These are phyloP conservation scores for Sabatieria punctata DNA, from an alignment of 2,888 invertebrate genomes.

Conservation along the genomic window DNA sequence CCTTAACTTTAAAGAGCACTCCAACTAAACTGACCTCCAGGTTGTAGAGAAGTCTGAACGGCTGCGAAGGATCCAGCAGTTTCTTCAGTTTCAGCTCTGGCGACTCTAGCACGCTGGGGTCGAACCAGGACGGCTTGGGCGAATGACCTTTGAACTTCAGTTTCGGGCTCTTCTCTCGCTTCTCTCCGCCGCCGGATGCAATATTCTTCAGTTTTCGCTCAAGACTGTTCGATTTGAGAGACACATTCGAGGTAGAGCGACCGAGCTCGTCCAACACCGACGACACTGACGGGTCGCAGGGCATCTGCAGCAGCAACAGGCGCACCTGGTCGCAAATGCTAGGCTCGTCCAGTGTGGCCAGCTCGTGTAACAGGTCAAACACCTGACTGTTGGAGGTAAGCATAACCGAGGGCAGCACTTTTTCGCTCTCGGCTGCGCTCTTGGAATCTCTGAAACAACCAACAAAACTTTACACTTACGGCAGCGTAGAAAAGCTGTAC, in stretches of 20 bases:
- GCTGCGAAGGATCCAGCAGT: too few relatives aligned
- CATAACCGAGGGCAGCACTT: conserved; percentile 38
- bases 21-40: conserved; percentile 29
- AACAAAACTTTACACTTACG: too few relatives aligned
- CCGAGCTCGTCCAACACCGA: conserved; percentile 31
- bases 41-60: conserved; percentile 38
- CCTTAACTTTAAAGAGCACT: not conserved
- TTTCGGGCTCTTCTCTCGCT: not conserved
- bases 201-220: conserved; percentile 14
- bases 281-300: conserved; percentile 37
- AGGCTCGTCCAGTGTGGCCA: conserved; percentile 36
- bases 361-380: conserved; percentile 37
- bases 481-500: too few relatives aligned
- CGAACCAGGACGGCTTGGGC: too few relatives aligned
- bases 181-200: not conserved
- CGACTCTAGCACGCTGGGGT: too few relatives aligned
- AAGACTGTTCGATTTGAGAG: conserved; percentile 5
- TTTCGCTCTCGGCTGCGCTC: conserved; percentile 23
- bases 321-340: conserved; percentile 35
- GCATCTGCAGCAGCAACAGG: conserved; percentile 36
- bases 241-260: conserved; percentile 12
- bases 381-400: conserved; percentile 37
- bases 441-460: not conserved
- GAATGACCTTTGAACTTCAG: not conserved
- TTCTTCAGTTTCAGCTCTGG: too few relatives aligned